Evolutionary conservation across 2,113 vertebrate genomes (phyloP).

Genomic region (Otolemur garnettii): DNA sequence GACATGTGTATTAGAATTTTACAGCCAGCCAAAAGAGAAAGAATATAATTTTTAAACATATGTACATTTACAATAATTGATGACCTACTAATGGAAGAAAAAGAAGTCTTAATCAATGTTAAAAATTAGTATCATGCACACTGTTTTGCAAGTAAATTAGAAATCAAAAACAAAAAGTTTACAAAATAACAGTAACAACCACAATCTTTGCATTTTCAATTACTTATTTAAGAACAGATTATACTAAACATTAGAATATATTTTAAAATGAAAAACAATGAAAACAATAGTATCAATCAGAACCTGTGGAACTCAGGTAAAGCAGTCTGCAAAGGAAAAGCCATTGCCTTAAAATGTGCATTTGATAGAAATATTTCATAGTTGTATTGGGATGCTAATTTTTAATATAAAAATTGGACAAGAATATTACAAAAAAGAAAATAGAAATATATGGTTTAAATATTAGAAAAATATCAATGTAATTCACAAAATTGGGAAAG

Average conservation of each 20-base stretch:
- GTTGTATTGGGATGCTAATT: not conserved
- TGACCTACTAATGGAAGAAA: not conserved
- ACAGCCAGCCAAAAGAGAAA: not conserved
- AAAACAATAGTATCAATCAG: not conserved
- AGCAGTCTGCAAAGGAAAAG: not conserved
- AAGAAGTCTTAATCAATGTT: not conserved
- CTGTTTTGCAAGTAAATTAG: not conserved
- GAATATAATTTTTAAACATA: not conserved
- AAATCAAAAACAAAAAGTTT: not conserved
- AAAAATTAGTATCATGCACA: not conserved
- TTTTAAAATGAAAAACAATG: not conserved
- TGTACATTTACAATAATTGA: not conserved
- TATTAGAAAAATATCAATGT: conserved; percentile 42
- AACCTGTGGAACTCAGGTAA: not conserved
- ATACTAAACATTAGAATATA: not conserved
- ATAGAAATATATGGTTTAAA: not conserved
- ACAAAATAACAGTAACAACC: not conserved
- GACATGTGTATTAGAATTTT: not conserved
- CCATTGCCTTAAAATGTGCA: not conserved
- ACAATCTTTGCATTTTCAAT: not conserved
- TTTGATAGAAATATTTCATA: not conserved
- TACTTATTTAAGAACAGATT: not conserved
- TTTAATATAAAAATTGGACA: not conserved
- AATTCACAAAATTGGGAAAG: conserved; percentile 8
- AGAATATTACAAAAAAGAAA: not conserved